A percentile compares a stretch with the other conserved stretches of the same genome.
phyloP scores from a whole-genome alignment of 2,797 vertebrate species.

The Trichosurus vulpecula region DNA sequence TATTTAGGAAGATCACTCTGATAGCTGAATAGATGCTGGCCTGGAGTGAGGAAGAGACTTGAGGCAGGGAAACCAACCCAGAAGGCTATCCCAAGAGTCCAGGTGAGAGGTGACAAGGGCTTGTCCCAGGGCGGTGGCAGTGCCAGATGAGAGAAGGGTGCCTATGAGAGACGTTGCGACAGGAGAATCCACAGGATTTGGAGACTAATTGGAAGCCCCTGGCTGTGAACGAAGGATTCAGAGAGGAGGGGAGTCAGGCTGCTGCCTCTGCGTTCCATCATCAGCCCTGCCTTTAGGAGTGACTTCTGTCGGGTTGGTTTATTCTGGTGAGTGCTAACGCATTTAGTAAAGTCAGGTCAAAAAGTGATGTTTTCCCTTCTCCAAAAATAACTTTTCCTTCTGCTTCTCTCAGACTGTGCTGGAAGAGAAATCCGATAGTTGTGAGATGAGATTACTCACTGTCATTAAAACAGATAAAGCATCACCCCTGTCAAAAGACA shows the following conservation, averaged over 20 bases:
- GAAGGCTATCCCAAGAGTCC: too few relatives aligned
- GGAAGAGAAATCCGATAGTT: not conserved
- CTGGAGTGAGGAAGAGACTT: too few relatives aligned
- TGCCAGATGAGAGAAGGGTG: not conserved
- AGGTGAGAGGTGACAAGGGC: too few relatives aligned
- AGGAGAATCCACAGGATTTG: not conserved
- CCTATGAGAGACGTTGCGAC: not conserved
- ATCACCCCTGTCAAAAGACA: not conserved
- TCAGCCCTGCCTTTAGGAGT: not conserved
- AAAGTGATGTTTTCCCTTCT: not conserved
- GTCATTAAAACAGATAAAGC: not conserved
- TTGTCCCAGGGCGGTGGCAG: not conserved
- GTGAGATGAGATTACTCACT: not conserved
- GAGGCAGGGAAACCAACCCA: too few relatives aligned
- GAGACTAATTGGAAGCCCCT: not conserved
- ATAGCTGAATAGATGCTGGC: too few relatives aligned
- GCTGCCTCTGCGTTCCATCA: not conserved
- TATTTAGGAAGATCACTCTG: too few relatives aligned
- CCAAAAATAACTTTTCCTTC: constrained; percentile 15
- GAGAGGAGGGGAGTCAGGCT: not conserved
- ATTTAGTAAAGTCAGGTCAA: not conserved
- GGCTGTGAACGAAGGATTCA: not conserved
- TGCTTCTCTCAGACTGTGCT: not conserved
- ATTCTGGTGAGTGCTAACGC: not conserved
- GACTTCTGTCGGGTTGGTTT: not conserved